Base-by-base conservation (phyloP, 2,888 invertebrate genomes). In the Ophioninae sp. region DNA sequence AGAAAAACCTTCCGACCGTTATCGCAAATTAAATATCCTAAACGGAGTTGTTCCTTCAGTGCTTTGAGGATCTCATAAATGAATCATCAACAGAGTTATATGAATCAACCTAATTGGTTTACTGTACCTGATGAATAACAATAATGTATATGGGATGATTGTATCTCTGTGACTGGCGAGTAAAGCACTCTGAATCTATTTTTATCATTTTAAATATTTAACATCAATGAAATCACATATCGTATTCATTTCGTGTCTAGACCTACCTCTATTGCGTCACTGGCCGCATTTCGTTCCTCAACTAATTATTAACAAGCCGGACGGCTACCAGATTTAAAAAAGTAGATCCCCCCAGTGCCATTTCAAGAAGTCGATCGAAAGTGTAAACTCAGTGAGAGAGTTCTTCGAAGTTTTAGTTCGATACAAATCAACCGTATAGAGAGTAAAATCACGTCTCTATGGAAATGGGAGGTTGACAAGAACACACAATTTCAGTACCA, bases 181-280 rank as follows among this genome's bases (percentile, higher is more conserved):
- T 64, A 37, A 77, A 80, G 59, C 50, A 59, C 37, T 44, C 20
- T 39, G 21, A 50, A 76, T 62, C 44, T 44, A 30, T 7, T 17
- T 39, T 23, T 10, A 5, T 5, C 20, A 41, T 13, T 37, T 50
- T 21, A 59, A 74, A 82, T 82, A 75, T 75, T 82, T 82, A 13
- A 74, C 61, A 8, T 57, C 41, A 30, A 74, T 67, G 75, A 67
- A 73, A 62, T 61, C 73, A 64, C 68, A 61, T 20, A n/a, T 39
- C 21, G 41, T 17, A 39, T n/a, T 41, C 39, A 13, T 68, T 50
- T 62, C 65, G 30, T 69, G 44, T 50, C 56, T 39, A 41, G 20
- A 74, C 7, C 7, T 30, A 30, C 30, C 30, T 30, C 30, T 30
- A 30, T 30, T 30, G 30, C 30, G 30, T 30, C 30, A 30, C 17